These are phyloP conservation scores for Aporophyla nigra DNA, from an alignment of 2,888 invertebrate genomes.

Conservation along the genomic window DNA sequence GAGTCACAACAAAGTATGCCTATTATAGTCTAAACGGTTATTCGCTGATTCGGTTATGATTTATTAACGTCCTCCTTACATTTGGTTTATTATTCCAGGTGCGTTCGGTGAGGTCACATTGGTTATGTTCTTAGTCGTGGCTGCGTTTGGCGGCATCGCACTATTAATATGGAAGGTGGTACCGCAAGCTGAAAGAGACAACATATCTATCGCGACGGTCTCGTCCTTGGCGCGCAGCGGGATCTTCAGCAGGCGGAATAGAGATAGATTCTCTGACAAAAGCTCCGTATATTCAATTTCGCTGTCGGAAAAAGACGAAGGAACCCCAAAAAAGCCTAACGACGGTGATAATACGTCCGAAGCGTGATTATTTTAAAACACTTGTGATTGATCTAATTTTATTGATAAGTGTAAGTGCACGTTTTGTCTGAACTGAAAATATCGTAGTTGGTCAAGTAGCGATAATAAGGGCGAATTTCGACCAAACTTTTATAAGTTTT, in stretches of 20 bases:
- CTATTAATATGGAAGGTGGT: slow-evolving; percentile 91
- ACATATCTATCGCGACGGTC: slow-evolving; percentile 85
- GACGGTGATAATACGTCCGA: slow-evolving; percentile 89
- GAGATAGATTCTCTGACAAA: slow-evolving; percentile 86
- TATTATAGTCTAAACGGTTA: slow-evolving; percentile 42
- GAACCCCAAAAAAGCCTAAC: slow-evolving; percentile 78
- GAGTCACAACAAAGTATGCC: slow-evolving; percentile 82
- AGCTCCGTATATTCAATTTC: slow-evolving; percentile 89
- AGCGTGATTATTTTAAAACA: slow-evolving; percentile 76
- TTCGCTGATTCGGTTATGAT: slow-evolving; percentile 37
- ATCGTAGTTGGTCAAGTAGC: slow-evolving; percentile 5
- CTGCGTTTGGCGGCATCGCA: slow-evolving; percentile 90
- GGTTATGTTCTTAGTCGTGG: slow-evolving; percentile 91
- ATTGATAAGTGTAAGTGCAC: slow-evolving; percentile 68
- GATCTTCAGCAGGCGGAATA: slow-evolving; percentile 83
- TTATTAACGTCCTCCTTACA: slow-evolving; percentile 37
- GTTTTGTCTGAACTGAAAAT: slow-evolving; percentile 42
- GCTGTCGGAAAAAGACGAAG: slow-evolving; percentile 87
- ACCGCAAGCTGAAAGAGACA: slow-evolving; percentile 89
- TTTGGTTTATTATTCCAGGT: slow-evolving; percentile 78
- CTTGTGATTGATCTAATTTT: slow-evolving; percentile 59
- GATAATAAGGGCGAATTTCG: slow-evolving; percentile 9
- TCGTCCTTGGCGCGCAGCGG: slow-evolving; percentile 86
- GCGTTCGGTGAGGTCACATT: slow-evolving; percentile 87
- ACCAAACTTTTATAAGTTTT: neutral